Percentiles rank a stretch among this genome's conserved stretches.
These are phyloP conservation scores for rabbit (Oryctolagus cuniculus) DNA, from an alignment of 2,113 vertebrate species.

Conservation along the genomic window mOryCun1.1 NC_091433.1:65077501-65078000, in stretches of 20 bases:
- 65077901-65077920: neutral
- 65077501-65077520: neutral
- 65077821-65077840: too few relatives aligned
- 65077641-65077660: neutral
- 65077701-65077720: neutral
- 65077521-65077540: neutral
- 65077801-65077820: neutral
- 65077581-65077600: neutral
- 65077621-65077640: neutral
- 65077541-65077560: neutral
- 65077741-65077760: neutral
- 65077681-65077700: neutral
- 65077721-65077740: neutral
- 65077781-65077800: neutral
- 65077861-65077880: neutral
- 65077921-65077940: conserved; percentile 7
- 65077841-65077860: neutral
- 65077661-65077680: neutral
- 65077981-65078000: conserved; percentile 79
- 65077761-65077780: neutral
- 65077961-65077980: conserved; percentile 65
- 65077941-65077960: conserved; percentile 61
- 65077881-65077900: neutral
- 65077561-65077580: neutral
- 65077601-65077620: neutral